Evolutionary conservation across 2,888 invertebrate genomes (phyloP).

Genomic region (Opisthograptis luteolata): DNA sequence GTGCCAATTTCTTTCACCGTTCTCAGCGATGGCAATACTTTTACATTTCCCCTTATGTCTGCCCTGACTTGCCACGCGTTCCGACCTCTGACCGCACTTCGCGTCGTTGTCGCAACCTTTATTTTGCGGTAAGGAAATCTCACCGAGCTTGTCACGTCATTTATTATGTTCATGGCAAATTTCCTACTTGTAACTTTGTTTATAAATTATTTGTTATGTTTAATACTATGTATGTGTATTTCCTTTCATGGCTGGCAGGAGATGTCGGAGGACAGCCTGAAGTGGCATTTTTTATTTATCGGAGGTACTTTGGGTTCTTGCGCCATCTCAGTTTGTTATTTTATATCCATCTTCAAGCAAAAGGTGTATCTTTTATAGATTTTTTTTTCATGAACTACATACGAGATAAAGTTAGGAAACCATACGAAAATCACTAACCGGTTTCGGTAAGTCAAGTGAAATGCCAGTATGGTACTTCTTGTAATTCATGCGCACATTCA

Average conservation of each 20-base stretch:
- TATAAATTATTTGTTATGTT: neutral
- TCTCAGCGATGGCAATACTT: too few species aligned
- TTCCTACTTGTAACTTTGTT: too few species aligned
- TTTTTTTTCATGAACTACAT: too few species aligned
- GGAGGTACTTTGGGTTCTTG: too few species aligned
- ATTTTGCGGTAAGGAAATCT: slow-evolving; percentile 48
- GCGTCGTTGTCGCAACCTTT: slow-evolving; percentile 39
- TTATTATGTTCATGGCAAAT: slow-evolving; percentile 16
- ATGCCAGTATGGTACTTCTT: slow-evolving; percentile 30
- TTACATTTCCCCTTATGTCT: slow-evolving; percentile 30
- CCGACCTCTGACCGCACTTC: slow-evolving; percentile 30
- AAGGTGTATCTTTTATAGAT: too few species aligned
- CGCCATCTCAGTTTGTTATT: neutral
- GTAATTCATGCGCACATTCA: slow-evolving; percentile 34
- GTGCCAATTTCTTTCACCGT: too few species aligned
- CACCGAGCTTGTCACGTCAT: slow-evolving; percentile 32
- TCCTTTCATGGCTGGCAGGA: too few species aligned
- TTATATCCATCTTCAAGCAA: too few species aligned
- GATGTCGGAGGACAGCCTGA: too few species aligned
- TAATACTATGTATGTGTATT: too few species aligned
- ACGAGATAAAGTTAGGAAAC: slow-evolving; percentile 11
- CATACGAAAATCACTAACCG: slow-evolving; percentile 21
- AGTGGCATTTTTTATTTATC: too few species aligned
- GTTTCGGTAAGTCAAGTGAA: slow-evolving; percentile 29
- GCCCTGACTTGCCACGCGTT: slow-evolving; percentile 43